These are phyloP conservation scores for Drosophila sproati DNA, from an alignment of 1,140 invertebrate genomes.

Conservation along the genomic window DNA sequence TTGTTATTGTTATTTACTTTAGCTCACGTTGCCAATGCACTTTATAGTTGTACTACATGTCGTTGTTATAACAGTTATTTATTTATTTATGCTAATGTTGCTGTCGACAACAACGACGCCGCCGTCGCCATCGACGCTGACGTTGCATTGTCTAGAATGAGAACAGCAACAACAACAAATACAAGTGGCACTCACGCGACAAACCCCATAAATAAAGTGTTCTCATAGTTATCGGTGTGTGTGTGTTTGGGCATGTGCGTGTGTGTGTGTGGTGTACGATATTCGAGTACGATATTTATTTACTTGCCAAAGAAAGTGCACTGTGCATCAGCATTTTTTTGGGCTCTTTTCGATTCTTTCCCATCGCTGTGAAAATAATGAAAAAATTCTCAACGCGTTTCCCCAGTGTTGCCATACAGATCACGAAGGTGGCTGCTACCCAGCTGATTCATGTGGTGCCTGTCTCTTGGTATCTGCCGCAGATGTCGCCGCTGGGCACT, in stretches of 20 bases:
- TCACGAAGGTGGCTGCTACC: constrained; percentile 29
- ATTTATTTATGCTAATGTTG: constrained; percentile 81
- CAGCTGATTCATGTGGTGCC: constrained; percentile 30
- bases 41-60: constrained; percentile 38
- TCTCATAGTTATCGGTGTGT: constrained; percentile 61
- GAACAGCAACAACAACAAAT: constrained; percentile 56
- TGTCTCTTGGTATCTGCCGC: not conserved
- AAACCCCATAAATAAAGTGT: constrained; percentile 66
- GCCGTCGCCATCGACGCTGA: constrained; percentile 40
- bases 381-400: constrained; percentile 69
- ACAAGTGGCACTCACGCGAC: constrained; percentile 74
- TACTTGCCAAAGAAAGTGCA: constrained; percentile 64
- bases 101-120: constrained; percentile 42
- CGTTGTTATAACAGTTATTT: constrained; percentile 71
- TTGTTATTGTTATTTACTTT: constrained; percentile 60
- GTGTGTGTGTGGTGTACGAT: constrained; percentile 14
- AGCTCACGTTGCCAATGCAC: constrained; percentile 50
- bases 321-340: constrained; percentile 14
- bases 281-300: constrained; percentile 12
- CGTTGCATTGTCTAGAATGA: constrained; percentile 76
- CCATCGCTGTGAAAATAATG: constrained; percentile 55
- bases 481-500: constrained; percentile 52
- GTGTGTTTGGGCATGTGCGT: too few species aligned
- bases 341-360: constrained; percentile 28
- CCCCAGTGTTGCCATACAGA: constrained; percentile 29